A percentile compares a stretch with the other conserved stretches of the same genome.
Evolutionary conservation across 2,888 invertebrate species (phyloP).

Genomic region (Monoplex corrugatus): DNA sequence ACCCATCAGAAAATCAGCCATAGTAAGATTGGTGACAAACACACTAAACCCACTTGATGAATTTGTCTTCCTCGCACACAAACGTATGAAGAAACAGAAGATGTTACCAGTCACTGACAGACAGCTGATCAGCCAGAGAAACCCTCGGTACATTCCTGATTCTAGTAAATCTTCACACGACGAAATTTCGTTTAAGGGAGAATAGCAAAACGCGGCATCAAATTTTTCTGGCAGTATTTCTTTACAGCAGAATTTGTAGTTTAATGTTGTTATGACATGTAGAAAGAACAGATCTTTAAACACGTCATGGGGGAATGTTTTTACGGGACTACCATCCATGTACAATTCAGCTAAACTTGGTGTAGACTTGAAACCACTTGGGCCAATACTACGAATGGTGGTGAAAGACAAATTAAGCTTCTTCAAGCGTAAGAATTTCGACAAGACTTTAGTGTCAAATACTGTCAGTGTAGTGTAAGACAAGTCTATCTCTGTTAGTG

Average conservation of each 20-base stretch:
- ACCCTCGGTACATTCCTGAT: not conserved
- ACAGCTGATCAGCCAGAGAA: not conserved
- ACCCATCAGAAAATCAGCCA: constrained; percentile 16
- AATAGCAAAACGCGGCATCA: not conserved
- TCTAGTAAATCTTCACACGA: not conserved
- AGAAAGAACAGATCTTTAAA: not conserved
- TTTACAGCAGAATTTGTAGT: not conserved
- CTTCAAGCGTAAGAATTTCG: not conserved
- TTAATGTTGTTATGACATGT: not conserved
- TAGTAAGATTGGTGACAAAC: not conserved
- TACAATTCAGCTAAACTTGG: not conserved
- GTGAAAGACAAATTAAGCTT: not conserved
- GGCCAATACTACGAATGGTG: not conserved
- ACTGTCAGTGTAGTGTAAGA: not conserved
- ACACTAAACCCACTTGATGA: not conserved
- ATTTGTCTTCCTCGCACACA: not conserved
- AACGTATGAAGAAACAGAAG: not conserved
- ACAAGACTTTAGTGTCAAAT: not conserved
- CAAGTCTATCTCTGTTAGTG: not conserved
- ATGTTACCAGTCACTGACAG: not conserved
- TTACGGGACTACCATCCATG: not conserved
- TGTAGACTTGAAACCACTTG: not conserved
- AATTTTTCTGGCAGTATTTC: not conserved
- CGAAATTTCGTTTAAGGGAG: not conserved
- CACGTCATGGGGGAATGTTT: not conserved